A percentile compares a stretch with the other conserved stretches of the same genome.
Conservation (phyloP, 2,797 vertebrate species). For the Oreortyx pictus region DNA sequence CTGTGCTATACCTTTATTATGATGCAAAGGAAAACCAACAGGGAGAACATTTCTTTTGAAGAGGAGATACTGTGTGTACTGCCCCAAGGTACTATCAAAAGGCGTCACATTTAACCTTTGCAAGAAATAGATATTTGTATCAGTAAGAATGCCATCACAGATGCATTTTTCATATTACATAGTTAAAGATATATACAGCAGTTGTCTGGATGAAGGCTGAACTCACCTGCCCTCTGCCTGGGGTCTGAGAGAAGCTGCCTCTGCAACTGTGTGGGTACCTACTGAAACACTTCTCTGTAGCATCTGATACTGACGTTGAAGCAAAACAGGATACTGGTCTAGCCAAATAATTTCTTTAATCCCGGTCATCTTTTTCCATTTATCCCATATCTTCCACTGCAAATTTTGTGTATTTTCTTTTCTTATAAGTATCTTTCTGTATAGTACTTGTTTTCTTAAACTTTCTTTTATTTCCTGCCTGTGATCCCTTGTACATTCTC, state of each 20-base stretch:
- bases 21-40: slow-evolving; percentile 21
- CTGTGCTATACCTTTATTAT: not conserved
- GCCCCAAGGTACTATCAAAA: not conserved
- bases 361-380: not conserved
- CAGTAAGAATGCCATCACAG: not conserved
- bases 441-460: not conserved
- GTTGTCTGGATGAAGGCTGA: not conserved
- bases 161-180: not conserved
- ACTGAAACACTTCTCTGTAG: not conserved
- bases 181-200: not conserved
- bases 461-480: not conserved
- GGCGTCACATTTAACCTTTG: not conserved
- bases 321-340: not conserved
- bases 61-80: not conserved
- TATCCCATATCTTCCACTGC: not conserved
- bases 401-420: not conserved
- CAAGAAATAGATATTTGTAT: slow-evolving; percentile 18
- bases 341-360: slow-evolving; percentile 14
- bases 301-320: not conserved
- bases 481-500: not conserved
- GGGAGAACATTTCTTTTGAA: not conserved
- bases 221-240: not conserved
- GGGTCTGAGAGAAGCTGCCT: not conserved
- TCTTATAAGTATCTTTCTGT: not conserved
- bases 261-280: not conserved